phyloP scores from a whole-genome alignment of 2,888 invertebrate species.

The Bruchidius siliquastri region DNA sequence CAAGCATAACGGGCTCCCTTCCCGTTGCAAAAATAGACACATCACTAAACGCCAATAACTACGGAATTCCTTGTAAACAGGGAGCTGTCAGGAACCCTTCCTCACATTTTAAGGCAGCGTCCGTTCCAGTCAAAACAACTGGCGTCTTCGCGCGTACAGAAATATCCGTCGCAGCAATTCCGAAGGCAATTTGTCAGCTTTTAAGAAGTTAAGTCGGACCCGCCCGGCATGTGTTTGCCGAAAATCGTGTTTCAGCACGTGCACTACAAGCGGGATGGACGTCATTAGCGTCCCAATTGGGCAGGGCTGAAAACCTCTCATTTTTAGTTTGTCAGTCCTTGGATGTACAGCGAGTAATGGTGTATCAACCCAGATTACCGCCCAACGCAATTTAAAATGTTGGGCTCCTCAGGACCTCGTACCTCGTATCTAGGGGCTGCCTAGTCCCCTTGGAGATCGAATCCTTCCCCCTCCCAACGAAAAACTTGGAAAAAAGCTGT shows the following conservation, averaged over 20 bases:
- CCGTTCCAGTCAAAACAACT: neutral
- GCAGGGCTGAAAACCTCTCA: neutral
- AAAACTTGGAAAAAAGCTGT: too few relatives aligned
- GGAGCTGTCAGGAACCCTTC: neutral
- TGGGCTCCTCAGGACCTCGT: too few relatives aligned
- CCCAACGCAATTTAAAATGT: too few relatives aligned
- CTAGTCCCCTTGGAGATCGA: too few relatives aligned
- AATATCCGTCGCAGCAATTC: constrained; percentile 17
- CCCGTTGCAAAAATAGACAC: neutral
- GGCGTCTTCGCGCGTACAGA: constrained; percentile 7
- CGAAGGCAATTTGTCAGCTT: constrained; percentile 24
- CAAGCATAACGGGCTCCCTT: neutral
- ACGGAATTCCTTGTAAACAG: neutral
- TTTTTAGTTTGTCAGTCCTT: too few relatives aligned
- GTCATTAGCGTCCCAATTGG: neutral
- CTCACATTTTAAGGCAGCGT: neutral
- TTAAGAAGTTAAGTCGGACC: constrained; percentile 18
- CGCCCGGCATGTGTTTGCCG: neutral
- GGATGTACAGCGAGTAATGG: too few relatives aligned
- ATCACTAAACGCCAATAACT: neutral
- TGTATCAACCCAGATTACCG: too few relatives aligned
- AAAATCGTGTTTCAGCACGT: neutral
- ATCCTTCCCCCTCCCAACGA: too few relatives aligned
- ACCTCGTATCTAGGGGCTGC: too few relatives aligned
- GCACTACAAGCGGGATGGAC: neutral